These are phyloP conservation scores for Cyphomyrus discorhynchus DNA, from an alignment of 2,113 vertebrate genomes.

Conservation along the genomic window DNA sequence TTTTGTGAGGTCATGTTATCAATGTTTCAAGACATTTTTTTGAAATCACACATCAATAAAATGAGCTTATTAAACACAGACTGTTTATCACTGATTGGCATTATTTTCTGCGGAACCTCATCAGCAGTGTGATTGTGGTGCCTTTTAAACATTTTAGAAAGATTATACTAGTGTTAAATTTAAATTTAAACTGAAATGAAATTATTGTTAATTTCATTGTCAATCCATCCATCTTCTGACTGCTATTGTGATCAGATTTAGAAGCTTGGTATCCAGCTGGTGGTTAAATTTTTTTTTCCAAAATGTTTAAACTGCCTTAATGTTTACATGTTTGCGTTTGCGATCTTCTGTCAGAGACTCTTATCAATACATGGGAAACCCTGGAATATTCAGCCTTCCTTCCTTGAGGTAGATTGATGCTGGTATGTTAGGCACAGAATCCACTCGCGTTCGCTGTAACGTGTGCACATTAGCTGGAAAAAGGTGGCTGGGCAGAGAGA, in stretches of 20 bases:
- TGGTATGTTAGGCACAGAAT: background rate
- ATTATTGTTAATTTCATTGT: background rate
- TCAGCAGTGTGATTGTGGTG: background rate
- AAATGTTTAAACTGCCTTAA: background rate
- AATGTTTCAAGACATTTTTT: background rate
- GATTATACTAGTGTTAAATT: background rate
- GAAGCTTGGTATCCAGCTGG: background rate
- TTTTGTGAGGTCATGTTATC: background rate
- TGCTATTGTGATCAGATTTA: background rate
- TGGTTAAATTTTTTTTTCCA: background rate
- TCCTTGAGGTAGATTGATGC: background rate
- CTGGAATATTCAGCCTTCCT: background rate
- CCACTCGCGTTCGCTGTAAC: background rate
- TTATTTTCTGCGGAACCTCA: background rate
- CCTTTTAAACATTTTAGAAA: background rate
- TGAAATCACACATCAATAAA: background rate
- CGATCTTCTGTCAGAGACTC: background rate
- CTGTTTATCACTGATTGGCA: background rate
- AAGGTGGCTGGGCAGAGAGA: background rate
- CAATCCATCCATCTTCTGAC: background rate
- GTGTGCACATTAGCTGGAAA: background rate
- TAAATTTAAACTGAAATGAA: background rate
- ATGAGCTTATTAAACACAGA: background rate
- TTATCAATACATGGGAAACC: background rate
- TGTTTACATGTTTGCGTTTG: background rate